phyloP scores from a whole-genome alignment of 2,113 vertebrate genomes.

The Montifringilla adamsi region DNA sequence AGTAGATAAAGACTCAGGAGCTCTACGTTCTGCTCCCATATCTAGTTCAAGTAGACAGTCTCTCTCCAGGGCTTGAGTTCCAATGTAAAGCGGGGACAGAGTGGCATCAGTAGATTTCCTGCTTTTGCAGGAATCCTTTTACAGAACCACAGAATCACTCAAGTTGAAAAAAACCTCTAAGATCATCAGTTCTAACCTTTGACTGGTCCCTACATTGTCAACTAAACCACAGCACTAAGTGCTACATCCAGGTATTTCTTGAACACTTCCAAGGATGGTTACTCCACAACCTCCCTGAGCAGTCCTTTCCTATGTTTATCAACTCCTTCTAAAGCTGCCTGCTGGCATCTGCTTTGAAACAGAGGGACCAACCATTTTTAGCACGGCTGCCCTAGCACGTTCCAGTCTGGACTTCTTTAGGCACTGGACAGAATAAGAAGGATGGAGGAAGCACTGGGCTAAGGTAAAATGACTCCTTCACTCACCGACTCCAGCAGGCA shows the following conservation, averaged over 20 bases:
- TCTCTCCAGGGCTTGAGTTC: background rate
- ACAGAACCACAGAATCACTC: background rate
- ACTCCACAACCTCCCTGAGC: background rate
- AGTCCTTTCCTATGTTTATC: background rate
- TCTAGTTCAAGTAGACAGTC: background rate
- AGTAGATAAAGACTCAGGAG: background rate
- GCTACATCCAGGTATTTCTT: background rate
- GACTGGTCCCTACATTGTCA: background rate
- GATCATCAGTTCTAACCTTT: background rate
- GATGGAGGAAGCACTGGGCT: background rate
- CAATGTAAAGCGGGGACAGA: background rate
- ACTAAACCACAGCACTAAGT: background rate
- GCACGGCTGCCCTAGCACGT: background rate
- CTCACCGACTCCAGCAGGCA: slow-evolving; percentile 89
- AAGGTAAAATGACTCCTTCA: background rate
- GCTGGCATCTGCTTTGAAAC: background rate
- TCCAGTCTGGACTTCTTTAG: background rate
- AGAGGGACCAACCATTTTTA: background rate
- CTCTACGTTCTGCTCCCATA: background rate
- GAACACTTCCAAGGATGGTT: background rate
- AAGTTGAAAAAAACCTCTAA: background rate
- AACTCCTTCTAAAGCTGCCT: background rate
- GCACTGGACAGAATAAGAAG: background rate
- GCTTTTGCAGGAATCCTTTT: background rate
- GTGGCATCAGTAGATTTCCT: background rate